Percentiles rank a stretch among this genome's conserved stretches.
These are phyloP conservation scores for Zootoca vivipara DNA, from an alignment of 2,113 vertebrate species.

Conservation along the genomic window DNA sequence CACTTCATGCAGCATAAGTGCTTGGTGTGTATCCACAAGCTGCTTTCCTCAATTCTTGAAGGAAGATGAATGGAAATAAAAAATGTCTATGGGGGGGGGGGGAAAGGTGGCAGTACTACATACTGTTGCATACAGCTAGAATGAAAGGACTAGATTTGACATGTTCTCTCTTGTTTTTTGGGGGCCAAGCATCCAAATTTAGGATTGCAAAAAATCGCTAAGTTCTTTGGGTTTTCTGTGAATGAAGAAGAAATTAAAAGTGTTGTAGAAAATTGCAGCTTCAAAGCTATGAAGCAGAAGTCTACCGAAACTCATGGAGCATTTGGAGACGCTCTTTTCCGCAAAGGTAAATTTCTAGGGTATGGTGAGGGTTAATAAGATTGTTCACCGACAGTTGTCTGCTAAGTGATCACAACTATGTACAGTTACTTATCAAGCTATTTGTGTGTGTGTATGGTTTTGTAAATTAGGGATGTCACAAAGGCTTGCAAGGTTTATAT, in stretches of 20 bases:
- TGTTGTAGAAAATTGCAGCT: constrained; percentile 12
- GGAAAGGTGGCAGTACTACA: too few species aligned
- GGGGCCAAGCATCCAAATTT: background rate
- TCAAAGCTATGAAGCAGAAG: constrained; percentile 36
- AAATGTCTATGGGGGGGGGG: too few species aligned
- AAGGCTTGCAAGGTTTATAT: background rate
- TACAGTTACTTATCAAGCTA: background rate
- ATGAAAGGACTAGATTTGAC: background rate
- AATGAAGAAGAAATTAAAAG: constrained; percentile 15
- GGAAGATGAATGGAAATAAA: background rate
- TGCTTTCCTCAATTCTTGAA: background rate
- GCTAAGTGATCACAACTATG: background rate
- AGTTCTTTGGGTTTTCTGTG: constrained; percentile 12
- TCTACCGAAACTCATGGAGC: accelerated
- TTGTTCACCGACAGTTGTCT: background rate
- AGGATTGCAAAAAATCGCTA: background rate
- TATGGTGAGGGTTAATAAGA: background rate
- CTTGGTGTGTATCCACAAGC: too few species aligned
- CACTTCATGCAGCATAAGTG: constrained; percentile 76
- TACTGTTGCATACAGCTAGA: too few species aligned
- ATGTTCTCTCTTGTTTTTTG: background rate
- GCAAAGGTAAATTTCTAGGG: background rate
- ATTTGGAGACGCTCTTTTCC: constrained; percentile 16
- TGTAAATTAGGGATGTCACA: background rate
- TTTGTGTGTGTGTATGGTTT: background rate